These are phyloP conservation scores for Ophion ellenae DNA, from an alignment of 2,888 invertebrate species.

Conservation along the genomic window DNA sequence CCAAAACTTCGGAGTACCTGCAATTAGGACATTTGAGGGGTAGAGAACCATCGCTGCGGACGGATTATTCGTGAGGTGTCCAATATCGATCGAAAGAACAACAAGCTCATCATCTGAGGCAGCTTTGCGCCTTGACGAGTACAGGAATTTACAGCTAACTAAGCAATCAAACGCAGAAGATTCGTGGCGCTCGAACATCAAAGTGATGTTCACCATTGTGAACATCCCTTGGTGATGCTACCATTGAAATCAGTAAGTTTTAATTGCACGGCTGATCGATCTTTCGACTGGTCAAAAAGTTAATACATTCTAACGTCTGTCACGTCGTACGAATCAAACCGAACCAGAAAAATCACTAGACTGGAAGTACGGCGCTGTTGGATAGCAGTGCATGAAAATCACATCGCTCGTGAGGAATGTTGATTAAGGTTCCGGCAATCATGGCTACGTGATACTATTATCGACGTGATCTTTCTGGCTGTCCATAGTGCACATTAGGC, in stretches of 20 bases:
- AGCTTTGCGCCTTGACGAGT: neutral
- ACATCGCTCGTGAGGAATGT: slow-evolving; percentile 29
- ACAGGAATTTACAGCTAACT: neutral
- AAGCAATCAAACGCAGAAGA: too few species aligned
- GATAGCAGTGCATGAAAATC: slow-evolving; percentile 6
- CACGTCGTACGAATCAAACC: too few species aligned
- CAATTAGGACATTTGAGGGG: neutral
- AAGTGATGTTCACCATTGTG: too few species aligned
- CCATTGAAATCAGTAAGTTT: too few species aligned
- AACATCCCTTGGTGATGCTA: too few species aligned
- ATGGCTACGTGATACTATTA: neutral
- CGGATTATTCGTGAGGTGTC: neutral
- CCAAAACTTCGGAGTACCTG: slow-evolving; percentile 72
- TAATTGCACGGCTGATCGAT: too few species aligned
- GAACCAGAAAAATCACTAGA: neutral
- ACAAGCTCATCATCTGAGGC: too few species aligned
- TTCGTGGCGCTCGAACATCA: too few species aligned
- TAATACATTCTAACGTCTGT: too few species aligned
- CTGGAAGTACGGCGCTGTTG: slow-evolving; percentile 13
- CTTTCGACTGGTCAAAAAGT: too few species aligned
- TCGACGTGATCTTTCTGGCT: slow-evolving; percentile 38
- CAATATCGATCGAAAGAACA: too few species aligned
- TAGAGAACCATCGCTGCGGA: neutral
- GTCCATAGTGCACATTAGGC: slow-evolving; percentile 35
- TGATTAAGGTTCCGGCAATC: slow-evolving; percentile 59